A percentile compares a stretch with the other conserved stretches of the same genome.
Evolutionary conservation across 1,140 invertebrate genomes (phyloP).

Genomic region (Dendroctonus valens): DNA sequence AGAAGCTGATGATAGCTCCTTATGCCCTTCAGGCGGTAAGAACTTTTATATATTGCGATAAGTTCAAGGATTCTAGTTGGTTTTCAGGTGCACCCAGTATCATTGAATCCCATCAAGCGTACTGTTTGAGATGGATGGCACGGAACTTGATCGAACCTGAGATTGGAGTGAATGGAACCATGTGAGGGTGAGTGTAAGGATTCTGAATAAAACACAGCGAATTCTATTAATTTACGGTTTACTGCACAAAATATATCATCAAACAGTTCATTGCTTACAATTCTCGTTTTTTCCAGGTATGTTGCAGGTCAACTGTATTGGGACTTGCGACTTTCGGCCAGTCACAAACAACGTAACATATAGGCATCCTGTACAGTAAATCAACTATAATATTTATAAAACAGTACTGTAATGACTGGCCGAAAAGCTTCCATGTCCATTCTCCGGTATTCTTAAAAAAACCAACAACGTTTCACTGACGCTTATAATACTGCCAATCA

Average conservation of each 20-base stretch:
- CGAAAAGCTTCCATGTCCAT: conserved; percentile 2
- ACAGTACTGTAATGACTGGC: conserved; percentile 26
- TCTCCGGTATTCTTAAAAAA: conserved; percentile 22
- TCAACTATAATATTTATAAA: conserved; percentile 35
- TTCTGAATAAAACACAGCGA: not conserved
- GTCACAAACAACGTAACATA: conserved; percentile 37
- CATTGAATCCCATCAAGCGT: too few relatives aligned
- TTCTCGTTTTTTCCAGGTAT: conserved; percentile 46
- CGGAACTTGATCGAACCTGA: too few relatives aligned
- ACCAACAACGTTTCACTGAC: conserved; percentile 30
- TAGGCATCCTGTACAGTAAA: conserved; percentile 39
- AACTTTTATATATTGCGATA: too few relatives aligned
- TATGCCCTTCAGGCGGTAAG: too few relatives aligned
- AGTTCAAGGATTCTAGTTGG: too few relatives aligned
- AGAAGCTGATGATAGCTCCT: too few relatives aligned
- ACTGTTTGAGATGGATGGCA: too few relatives aligned
- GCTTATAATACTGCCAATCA: conserved; percentile 48
- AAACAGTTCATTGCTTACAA: conserved; percentile 49
- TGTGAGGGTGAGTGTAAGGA: not conserved
- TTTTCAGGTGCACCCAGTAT: too few relatives aligned
- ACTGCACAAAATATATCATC: conserved; percentile 52
- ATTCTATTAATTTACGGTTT: conserved; percentile 48
- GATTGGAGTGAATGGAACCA: too few relatives aligned
- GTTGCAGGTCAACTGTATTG: conserved; percentile 45
- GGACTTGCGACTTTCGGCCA: conserved; percentile 34